Percentiles rank a stretch among this genome's conserved stretches.
phyloP scores from a whole-genome alignment of 2,888 invertebrate species.

The Lycophotia porphyrea region DNA sequence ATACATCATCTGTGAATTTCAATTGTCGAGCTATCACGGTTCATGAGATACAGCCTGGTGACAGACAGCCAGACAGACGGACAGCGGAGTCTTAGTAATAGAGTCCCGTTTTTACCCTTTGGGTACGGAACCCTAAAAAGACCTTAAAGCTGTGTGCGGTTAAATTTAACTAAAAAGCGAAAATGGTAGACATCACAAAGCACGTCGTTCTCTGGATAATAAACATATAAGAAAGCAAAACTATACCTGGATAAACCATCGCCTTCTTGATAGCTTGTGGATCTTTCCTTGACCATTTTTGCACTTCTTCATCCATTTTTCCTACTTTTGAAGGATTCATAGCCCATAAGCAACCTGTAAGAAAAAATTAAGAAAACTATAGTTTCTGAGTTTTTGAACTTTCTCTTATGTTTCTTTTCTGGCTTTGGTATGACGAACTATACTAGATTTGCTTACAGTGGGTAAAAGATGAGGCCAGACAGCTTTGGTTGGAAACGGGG shows the following conservation, averaged over 20 bases:
- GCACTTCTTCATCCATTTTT: slow-evolving; percentile 99
- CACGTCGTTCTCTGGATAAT: neutral
- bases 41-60: too few relatives aligned
- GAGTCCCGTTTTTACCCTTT: too few relatives aligned
- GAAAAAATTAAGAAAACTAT: neutral
- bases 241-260: slow-evolving; percentile 96
- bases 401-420: neutral
- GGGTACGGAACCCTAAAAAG: too few relatives aligned
- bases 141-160: too few relatives aligned
- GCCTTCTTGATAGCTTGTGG: slow-evolving; percentile 97
- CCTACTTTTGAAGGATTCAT: slow-evolving; percentile 98
- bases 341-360: slow-evolving; percentile 96
- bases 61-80: too few relatives aligned
- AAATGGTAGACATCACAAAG: neutral
- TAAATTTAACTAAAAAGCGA: too few relatives aligned
- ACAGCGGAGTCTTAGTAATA: too few relatives aligned
- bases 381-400: neutral
- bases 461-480: neutral
- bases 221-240: neutral
- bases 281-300: slow-evolving; percentile 99
- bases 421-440: neutral
- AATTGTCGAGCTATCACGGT: too few relatives aligned
- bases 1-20: too few relatives aligned
- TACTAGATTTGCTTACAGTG: neutral
- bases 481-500: neutral